These are phyloP conservation scores for Pocota personata DNA, from an alignment of 2,888 invertebrate species.

Conservation along the genomic window DNA sequence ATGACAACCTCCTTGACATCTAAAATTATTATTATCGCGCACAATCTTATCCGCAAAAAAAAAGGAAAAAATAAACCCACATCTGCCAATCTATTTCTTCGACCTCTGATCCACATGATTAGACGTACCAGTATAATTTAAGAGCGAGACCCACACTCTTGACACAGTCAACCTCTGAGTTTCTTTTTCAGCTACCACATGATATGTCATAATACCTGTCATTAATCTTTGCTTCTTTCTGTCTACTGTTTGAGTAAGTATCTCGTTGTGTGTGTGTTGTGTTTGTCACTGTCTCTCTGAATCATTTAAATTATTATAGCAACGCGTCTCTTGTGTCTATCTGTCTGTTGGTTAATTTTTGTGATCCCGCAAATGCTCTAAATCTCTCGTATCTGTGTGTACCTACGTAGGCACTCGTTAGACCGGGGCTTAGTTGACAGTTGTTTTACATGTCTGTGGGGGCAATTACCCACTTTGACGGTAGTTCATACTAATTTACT, in stretches of 20 bases:
- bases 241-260: not conserved
- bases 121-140: slow-evolving; percentile 40
- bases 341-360: slow-evolving; percentile 35
- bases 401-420: slow-evolving; percentile 47
- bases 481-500: slow-evolving; percentile 66
- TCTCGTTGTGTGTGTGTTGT: not conserved
- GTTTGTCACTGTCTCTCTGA: slow-evolving; percentile 1
- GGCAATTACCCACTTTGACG: slow-evolving; percentile 70
- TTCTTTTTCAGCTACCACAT: slow-evolving; percentile 21
- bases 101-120: slow-evolving; percentile 56
- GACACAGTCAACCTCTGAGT: slow-evolving; percentile 17
- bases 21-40: not conserved
- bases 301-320: slow-evolving; percentile 44
- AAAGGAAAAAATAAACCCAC: slow-evolving; percentile 10
- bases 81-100: slow-evolving; percentile 46
- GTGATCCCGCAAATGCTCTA: slow-evolving; percentile 23
- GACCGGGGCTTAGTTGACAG: slow-evolving; percentile 54
- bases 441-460: slow-evolving; percentile 66
- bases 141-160: slow-evolving; percentile 19
- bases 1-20: not conserved
- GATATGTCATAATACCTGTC: slow-evolving; percentile 66
- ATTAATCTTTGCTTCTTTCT: slow-evolving; percentile 49
- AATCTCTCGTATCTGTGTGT: slow-evolving; percentile 10
- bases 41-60: slow-evolving; percentile 1
- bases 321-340: slow-evolving; percentile 30